Evolutionary conservation across 1,140 invertebrate species (phyloP).

Genomic region (Diachasmimorpha longicaudata): DNA sequence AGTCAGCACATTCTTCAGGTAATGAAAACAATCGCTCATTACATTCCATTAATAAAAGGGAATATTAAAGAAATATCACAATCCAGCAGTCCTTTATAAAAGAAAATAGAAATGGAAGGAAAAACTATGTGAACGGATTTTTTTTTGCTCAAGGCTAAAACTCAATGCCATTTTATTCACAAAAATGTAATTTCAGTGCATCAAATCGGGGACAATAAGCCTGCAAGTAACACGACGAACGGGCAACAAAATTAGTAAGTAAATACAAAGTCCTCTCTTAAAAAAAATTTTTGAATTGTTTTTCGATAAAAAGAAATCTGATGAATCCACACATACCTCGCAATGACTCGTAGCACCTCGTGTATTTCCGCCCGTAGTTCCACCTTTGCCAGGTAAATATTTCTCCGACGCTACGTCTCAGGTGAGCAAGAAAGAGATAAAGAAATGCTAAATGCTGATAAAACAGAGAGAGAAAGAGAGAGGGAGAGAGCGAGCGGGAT

Average conservation of each 20-base stretch:
- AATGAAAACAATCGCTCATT: slow-evolving; percentile 16
- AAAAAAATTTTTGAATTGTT: not conserved
- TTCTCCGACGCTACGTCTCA: slow-evolving; percentile 28
- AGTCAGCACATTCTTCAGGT: slow-evolving; percentile 95
- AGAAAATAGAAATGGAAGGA: too few species aligned
- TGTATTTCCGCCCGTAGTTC: slow-evolving; percentile 29
- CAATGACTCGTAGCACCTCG: slow-evolving; percentile 29
- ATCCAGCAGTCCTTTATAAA: too few species aligned
- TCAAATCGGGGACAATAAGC: slow-evolving; percentile 92
- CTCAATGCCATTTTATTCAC: not conserved
- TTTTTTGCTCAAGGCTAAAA: not conserved
- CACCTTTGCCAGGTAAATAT: slow-evolving; percentile 53
- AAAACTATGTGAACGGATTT: too few species aligned
- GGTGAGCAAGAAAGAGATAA: slow-evolving; percentile 39
- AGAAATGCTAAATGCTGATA: slow-evolving; percentile 27
- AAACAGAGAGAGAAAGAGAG: too few species aligned
- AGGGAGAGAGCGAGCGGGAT: slow-evolving; percentile 17
- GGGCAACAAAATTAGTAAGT: slow-evolving; percentile 86
- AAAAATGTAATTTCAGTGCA: slow-evolving; percentile 72
- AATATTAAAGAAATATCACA: not conserved
- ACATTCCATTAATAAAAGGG: not conserved
- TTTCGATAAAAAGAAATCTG: not conserved
- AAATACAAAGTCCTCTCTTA: not conserved
- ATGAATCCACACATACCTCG: not conserved
- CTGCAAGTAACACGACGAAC: slow-evolving; percentile 87